A percentile compares a stretch with the other conserved stretches of the same genome.
Evolutionary conservation across 2,888 invertebrate genomes (phyloP).

Genomic region (Lycaena phlaeas): DNA sequence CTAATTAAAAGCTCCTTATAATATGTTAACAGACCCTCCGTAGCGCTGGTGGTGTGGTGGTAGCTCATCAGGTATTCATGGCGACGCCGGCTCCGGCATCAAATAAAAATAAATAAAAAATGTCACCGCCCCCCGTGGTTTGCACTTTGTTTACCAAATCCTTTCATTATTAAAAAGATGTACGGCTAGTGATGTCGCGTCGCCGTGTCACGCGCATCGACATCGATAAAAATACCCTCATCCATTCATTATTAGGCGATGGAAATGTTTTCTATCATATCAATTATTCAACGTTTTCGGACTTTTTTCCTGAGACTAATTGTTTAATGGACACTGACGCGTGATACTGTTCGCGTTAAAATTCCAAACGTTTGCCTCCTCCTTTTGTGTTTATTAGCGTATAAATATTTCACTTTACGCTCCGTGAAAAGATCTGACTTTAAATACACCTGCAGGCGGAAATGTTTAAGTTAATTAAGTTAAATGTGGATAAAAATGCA

Average conservation of each 20-base stretch:
- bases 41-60: too few species aligned
- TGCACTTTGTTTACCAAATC: constrained; percentile 53
- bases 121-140: constrained; percentile 24
- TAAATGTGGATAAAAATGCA: too few species aligned
- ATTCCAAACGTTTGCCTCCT: constrained; percentile 18
- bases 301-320: constrained; percentile 23
- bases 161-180: constrained; percentile 67
- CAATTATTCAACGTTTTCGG: constrained; percentile 34
- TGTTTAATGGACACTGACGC: constrained; percentile 25
- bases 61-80: constrained; percentile 18
- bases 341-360: constrained; percentile 14
- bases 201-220: constrained; percentile 17
- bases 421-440: too few species aligned
- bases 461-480: too few species aligned
- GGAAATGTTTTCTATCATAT: constrained; percentile 43
- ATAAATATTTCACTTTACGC: too few species aligned
- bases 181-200: constrained; percentile 40
- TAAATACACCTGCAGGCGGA: too few species aligned
- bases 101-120: constrained; percentile 28
- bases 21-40: too few species aligned
- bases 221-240: constrained; percentile 36
- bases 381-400: too few species aligned
- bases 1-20: too few species aligned
- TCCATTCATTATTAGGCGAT: constrained; percentile 30
- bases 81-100: constrained; percentile 15